Percentiles rank a stretch among this genome's conserved stretches.
These are phyloP conservation scores for Thereva nobilitata DNA, from an alignment of 2,888 invertebrate genomes.

Conservation along the genomic window DNA sequence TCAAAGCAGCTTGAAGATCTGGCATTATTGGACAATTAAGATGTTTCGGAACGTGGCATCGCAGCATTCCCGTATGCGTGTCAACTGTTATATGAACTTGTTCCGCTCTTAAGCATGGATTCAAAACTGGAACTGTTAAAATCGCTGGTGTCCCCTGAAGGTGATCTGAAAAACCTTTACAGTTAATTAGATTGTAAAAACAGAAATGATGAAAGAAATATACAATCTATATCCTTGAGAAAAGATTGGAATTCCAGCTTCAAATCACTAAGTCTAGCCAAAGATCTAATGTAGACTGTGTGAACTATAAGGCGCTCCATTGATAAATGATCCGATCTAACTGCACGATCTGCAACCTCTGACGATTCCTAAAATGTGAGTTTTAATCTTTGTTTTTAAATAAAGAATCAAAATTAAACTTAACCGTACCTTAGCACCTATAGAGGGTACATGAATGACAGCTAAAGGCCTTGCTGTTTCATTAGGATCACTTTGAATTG, in stretches of 20 bases:
- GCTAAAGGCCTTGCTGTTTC: conserved; percentile 77
- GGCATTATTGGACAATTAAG: conserved; percentile 75
- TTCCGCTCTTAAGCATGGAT: conserved; percentile 89
- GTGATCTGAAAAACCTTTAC: conserved; percentile 64
- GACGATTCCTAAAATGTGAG: conserved; percentile 52
- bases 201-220: conserved; percentile 49
- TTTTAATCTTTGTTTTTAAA: neutral
- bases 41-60: conserved; percentile 91
- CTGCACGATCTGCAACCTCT: conserved; percentile 75
- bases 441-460: conserved; percentile 67
- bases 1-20: conserved; percentile 81
- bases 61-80: conserved; percentile 89
- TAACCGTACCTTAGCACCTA: conserved; percentile 52
- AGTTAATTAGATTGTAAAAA: conserved; percentile 3
- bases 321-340: conserved; percentile 88
- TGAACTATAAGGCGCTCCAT: conserved; percentile 93
- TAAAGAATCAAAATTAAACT: neutral
- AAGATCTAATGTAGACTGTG: conserved; percentile 91
- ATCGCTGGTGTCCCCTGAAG: conserved; percentile 92
- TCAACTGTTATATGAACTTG: conserved; percentile 91
- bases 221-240: conserved; percentile 73
- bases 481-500: conserved; percentile 83
- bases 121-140: conserved; percentile 84
- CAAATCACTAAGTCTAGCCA: conserved; percentile 80
- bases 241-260: conserved; percentile 64